Evolutionary conservation across 2,888 invertebrate genomes (phyloP).

Genomic region (Polymixis flavicincta): DNA sequence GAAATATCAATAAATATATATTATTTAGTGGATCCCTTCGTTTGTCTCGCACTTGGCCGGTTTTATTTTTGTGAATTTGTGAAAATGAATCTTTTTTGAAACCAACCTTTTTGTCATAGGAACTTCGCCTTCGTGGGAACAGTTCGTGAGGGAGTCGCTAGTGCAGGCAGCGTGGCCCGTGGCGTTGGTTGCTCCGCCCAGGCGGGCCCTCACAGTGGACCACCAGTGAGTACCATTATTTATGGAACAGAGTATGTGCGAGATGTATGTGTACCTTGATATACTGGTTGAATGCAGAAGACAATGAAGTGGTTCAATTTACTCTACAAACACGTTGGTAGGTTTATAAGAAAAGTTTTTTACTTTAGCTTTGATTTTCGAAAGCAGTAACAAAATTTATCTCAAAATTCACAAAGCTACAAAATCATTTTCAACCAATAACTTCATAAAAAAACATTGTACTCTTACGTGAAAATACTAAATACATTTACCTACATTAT

Average conservation of each 20-base stretch:
- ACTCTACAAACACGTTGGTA: conserved; percentile 4
- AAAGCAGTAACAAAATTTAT: not conserved
- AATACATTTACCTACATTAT: not conserved
- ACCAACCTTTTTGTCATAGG: conserved; percentile 72
- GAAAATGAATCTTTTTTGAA: conserved; percentile 2
- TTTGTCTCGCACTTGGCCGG: too few species aligned
- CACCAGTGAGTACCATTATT: conserved; percentile 82
- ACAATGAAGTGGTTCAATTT: not conserved
- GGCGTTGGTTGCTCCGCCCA: conserved; percentile 87
- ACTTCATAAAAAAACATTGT: not conserved
- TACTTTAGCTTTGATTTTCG: not conserved
- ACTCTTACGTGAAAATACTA: not conserved
- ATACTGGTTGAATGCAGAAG: conserved; percentile 2
- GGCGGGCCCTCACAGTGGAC: conserved; percentile 87
- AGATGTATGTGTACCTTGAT: not conserved
- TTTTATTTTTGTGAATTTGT: not conserved
- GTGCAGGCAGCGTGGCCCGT: conserved; percentile 92
- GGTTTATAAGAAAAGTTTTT: not conserved
- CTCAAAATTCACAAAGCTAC: not conserved
- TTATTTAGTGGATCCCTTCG: too few species aligned
- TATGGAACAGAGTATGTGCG: not conserved
- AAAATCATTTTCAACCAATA: not conserved
- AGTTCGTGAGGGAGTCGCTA: conserved; percentile 90
- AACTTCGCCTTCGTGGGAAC: conserved; percentile 90
- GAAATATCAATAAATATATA: too few species aligned